Percentiles rank a stretch among this genome's conserved stretches.
Evolutionary conservation across 2,888 invertebrate genomes (phyloP).

Genomic region (Elegia similella): DNA sequence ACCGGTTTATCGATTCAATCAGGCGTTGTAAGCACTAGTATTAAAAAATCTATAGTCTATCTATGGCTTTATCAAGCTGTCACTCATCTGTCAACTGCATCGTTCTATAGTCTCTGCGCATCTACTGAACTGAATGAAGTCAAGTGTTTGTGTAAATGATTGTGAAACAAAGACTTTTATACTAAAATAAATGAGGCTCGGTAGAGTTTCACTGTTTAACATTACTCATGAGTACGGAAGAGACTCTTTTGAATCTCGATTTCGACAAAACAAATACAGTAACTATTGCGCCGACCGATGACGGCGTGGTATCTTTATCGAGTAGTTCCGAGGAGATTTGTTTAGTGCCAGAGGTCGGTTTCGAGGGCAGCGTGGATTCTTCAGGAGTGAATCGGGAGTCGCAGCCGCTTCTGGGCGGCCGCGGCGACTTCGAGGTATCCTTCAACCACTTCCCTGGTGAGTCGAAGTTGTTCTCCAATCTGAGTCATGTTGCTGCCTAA

Average conservation of each 20-base stretch:
- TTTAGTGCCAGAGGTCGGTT: conserved; percentile 91
- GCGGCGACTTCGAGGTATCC: conserved; percentile 87
- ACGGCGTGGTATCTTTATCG: conserved; percentile 82
- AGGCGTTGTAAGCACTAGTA: neutral
- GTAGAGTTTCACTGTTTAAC: conserved; percentile 66
- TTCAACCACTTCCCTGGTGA: conserved; percentile 94
- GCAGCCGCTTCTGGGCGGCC: conserved; percentile 95
- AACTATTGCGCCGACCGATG: conserved; percentile 76
- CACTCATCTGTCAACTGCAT: conserved; percentile 39
- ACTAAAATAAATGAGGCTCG: conserved; percentile 79
- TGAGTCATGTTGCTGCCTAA: conserved; percentile 38
- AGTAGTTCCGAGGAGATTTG: conserved; percentile 86
- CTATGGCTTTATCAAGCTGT: conserved; percentile 34
- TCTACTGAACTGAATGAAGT: conserved; percentile 56
- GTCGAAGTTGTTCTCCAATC: conserved; percentile 31
- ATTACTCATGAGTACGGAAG: conserved; percentile 83
- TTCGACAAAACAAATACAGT: conserved; percentile 79
- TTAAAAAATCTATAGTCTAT: conserved; percentile 23
- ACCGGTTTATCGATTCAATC: neutral
- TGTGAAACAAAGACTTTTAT: conserved; percentile 77
- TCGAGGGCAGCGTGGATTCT: conserved; percentile 92
- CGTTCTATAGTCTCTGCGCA: conserved; percentile 53
- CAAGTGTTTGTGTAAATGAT: conserved; percentile 77
- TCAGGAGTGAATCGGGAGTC: conserved; percentile 93
- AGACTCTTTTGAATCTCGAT: conserved; percentile 84